A percentile compares a stretch with the other conserved stretches of the same genome.
Evolutionary conservation across 2,797 vertebrate species (phyloP).

Genomic region (Lepilemur septentrionalis): DNA sequence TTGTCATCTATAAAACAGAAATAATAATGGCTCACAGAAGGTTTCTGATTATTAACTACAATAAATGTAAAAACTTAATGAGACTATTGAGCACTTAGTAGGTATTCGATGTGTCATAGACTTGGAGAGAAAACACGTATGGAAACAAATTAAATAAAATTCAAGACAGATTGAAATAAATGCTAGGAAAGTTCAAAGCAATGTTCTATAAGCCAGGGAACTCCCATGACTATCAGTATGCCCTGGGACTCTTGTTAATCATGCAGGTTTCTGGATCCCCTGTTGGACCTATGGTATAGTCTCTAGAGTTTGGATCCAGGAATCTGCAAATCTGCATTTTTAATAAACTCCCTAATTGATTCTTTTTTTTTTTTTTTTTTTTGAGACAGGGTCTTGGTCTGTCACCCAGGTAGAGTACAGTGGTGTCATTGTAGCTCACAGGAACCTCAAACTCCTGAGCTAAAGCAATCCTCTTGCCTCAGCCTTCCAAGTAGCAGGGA

Average conservation of each 20-base stretch:
- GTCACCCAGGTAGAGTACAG: not conserved
- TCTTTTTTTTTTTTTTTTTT: not conserved
- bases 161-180: not conserved
- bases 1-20: not conserved
- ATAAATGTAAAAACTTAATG: not conserved
- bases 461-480: not conserved
- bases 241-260: not conserved
- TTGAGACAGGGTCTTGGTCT: not conserved
- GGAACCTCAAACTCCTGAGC: accelerated
- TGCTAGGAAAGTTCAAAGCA: not conserved
- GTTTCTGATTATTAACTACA: not conserved
- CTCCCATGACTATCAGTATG: not conserved
- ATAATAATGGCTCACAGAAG: not conserved
- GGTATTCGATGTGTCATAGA: not conserved
- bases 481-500: not conserved
- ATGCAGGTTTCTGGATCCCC: not conserved
- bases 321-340: not conserved
- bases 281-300: not conserved
- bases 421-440: accelerated
- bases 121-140: not conserved
- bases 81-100: not conserved
- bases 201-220: not conserved
- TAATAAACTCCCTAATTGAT: not conserved
- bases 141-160: not conserved
- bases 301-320: not conserved